These are phyloP conservation scores for Sebastes baramenuke DNA, from an alignment of 2,797 vertebrate genomes.

Conservation along the genomic window DNA sequence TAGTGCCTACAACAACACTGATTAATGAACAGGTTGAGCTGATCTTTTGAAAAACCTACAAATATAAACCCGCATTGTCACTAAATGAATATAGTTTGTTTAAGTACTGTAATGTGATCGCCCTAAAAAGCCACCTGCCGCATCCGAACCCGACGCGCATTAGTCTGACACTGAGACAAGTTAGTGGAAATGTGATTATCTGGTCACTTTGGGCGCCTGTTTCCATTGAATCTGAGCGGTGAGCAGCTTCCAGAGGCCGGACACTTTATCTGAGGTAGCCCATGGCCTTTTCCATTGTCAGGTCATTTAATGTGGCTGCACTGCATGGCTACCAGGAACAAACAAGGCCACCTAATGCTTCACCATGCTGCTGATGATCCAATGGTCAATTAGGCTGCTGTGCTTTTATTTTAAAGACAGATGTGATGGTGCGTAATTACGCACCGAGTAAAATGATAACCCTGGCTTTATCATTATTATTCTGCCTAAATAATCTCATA, in stretches of 20 bases:
- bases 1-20: background rate
- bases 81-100: conserved; percentile 66
- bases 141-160: conserved; percentile 66
- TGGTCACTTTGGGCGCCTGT: conserved; percentile 78
- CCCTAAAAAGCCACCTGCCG: conserved; percentile 76
- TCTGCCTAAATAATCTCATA: background rate
- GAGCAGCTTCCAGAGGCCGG: conserved; percentile 72
- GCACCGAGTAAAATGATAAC: conserved; percentile 9
- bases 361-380: conserved; percentile 53
- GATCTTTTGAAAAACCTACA: conserved; percentile 4
- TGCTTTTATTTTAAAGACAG: conserved; percentile 38
- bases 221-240: conserved; percentile 77
- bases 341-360: conserved; percentile 55
- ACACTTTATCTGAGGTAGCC: conserved; percentile 80
- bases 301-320: conserved; percentile 75
- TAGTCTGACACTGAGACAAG: conserved; percentile 77
- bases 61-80: conserved; percentile 18
- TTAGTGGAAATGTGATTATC: conserved; percentile 81
- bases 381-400: conserved; percentile 45
- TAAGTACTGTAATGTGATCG: conserved; percentile 70
- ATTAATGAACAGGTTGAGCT: background rate
- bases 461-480: background rate
- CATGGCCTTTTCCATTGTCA: conserved; percentile 74
- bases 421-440: conserved; percentile 57
- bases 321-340: conserved; percentile 59